Evolutionary conservation across 1,140 invertebrate genomes (phyloP).

Genomic region (Bombus pyrosoma): DNA sequence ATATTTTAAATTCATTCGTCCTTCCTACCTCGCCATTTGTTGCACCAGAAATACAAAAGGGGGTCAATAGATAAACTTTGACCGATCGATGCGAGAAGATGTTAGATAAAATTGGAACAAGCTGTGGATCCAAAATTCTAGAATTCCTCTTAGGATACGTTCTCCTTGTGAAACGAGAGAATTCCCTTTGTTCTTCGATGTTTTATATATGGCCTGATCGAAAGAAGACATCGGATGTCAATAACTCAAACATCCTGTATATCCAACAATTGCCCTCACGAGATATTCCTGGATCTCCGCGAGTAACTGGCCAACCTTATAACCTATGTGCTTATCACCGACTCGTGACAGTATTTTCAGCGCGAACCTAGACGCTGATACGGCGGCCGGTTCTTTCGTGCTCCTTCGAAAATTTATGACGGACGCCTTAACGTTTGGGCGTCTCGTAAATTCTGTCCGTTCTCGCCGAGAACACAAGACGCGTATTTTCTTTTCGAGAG

Average conservation of each 20-base stretch:
- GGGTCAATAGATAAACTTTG: background rate
- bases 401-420: conserved; percentile 43
- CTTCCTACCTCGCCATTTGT: too few relatives aligned
- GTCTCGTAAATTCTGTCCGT: conserved; percentile 32
- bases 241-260: background rate
- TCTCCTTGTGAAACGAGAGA: rapidly evolving
- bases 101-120: background rate
- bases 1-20: too few relatives aligned
- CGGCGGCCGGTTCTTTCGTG: conserved; percentile 33
- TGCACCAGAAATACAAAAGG: too few relatives aligned
- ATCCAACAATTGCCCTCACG: background rate
- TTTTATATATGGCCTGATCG: background rate
- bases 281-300: background rate
- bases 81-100: background rate
- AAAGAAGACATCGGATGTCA: background rate
- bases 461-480: background rate
- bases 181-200: background rate
- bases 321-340: conserved; percentile 18
- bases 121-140: background rate
- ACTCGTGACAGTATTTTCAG: conserved; percentile 27
- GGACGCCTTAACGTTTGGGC: conserved; percentile 32
- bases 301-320: conserved; percentile 15
- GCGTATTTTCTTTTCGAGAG: conserved; percentile 25
- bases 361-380: conserved; percentile 39
- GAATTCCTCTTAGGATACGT: background rate